Evolutionary conservation across 2,113 vertebrate species (phyloP), one percentile per base, ranked within the genome.

Genomic region (Guaruba guarouba): DNA sequence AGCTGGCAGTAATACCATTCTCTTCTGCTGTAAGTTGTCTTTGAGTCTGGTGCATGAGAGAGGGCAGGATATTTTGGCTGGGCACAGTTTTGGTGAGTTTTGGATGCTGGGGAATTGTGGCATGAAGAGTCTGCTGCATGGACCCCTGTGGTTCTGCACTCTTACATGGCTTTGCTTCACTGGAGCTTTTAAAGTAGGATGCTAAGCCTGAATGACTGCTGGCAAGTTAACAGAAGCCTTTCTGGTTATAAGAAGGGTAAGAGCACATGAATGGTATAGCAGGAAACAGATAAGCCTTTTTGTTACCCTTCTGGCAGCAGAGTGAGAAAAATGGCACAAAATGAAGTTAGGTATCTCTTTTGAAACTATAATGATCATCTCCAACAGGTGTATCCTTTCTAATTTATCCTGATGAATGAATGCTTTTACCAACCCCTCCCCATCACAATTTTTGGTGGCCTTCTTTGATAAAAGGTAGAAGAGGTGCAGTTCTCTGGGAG

Each of bases 351-450:
- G 6, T 64, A 25, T 48, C 18, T 76, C 0, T 55, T 31, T 54
- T 39, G 44, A 64, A 86, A 39, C 43, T 51, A 6, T 33, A 9
- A 22, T 10, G 9, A 44, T 59, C 2, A 0, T 27, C 39, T 61
- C 2, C 3, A 44, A 41, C 11, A 59, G 51, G 39, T 0, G 3
- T 33, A 18, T 51, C 28, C 43, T 75, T 68, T 76, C 48, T 73
- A 69, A 73, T 62, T 76, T 61, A 68, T 15, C 17, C 20, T 41
- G 14, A 44, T 25, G 33, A 35, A 39, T 9, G 2, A 41, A 31
- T 27, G 8, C 7, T 29, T 49, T 14, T 6, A 1, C 0, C 1
- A 2, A 1, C 3, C 3, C 4, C 6, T 3, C 6, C 3, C 33
- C 3, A 18, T 54, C 13, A 39, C 4, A 29, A 41, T 51, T 86